Evolutionary conservation across 2,797 vertebrate genomes (phyloP).

Genomic region (Malurus splendens): DNA sequence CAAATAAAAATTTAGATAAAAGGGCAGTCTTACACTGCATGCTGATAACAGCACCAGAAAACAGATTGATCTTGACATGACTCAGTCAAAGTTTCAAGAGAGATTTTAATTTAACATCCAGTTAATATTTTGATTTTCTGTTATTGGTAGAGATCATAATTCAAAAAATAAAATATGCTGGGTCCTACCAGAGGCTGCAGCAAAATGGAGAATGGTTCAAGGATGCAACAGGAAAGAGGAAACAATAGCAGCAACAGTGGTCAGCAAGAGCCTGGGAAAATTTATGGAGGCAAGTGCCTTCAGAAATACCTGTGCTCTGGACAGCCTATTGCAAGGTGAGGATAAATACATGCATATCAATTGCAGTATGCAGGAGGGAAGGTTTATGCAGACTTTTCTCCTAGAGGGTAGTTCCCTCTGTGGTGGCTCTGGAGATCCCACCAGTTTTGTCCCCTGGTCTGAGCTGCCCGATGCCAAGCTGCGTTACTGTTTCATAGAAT

Average conservation of each 20-base stretch:
- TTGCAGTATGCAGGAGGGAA: not conserved
- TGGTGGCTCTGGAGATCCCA: not conserved
- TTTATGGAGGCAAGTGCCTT: not conserved
- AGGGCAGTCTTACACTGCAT: not conserved
- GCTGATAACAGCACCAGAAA: not conserved
- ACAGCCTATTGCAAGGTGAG: not conserved
- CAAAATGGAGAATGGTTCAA: not conserved
- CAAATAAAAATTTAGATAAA: not conserved
- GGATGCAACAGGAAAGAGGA: not conserved
- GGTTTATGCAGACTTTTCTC: not conserved
- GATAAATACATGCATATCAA: not conserved
- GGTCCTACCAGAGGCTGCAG: not conserved
- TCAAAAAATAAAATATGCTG: not conserved
- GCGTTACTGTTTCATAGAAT: not conserved
- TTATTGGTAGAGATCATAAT: not conserved
- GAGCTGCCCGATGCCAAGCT: not conserved
- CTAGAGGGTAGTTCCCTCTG: not conserved
- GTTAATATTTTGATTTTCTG: not conserved
- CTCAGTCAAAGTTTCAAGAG: not conserved
- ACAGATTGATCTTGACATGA: not conserved
- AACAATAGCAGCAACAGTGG: not conserved
- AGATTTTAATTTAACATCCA: not conserved
- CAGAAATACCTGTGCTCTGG: not conserved
- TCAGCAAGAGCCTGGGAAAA: not conserved
- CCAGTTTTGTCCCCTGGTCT: not conserved